These are phyloP conservation scores for Gambusia holbrooki DNA, from an alignment of 2,113 vertebrate species.

Conservation along the genomic window DNA sequence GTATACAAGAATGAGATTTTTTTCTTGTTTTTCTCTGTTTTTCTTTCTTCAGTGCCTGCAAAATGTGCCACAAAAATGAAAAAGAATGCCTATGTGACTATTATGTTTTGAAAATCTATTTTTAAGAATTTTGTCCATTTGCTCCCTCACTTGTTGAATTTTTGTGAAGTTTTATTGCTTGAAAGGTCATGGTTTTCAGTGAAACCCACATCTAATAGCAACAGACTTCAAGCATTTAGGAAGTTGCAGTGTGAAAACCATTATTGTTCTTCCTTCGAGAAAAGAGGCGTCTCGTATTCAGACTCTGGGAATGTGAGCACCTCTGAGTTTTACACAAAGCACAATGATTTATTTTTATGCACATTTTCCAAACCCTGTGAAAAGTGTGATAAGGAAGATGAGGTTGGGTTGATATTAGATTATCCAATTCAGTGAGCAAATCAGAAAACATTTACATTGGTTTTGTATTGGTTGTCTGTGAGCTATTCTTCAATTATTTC, in stretches of 20 bases:
- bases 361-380: slow-evolving; percentile 16
- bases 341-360: slow-evolving; percentile 25
- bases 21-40: slow-evolving; percentile 2
- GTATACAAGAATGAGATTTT: not conserved
- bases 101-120: slow-evolving; percentile 6
- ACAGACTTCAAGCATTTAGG: slow-evolving; percentile 4
- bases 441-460: not conserved
- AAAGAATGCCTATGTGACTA: not conserved
- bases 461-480: not conserved
- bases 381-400: slow-evolving; percentile 3
- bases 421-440: not conserved
- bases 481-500: not conserved
- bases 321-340: slow-evolving; percentile 10
- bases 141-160: not conserved
- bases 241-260: slow-evolving; percentile 20
- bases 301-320: slow-evolving; percentile 19
- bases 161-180: not conserved
- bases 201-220: slow-evolving; percentile 4
- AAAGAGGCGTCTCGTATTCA: slow-evolving; percentile 9
- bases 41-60: not conserved
- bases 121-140: not conserved
- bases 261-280: slow-evolving; percentile 20
- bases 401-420: slow-evolving; percentile 13
- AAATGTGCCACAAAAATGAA: not conserved
- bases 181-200: slow-evolving; percentile 8